Percentiles rank a stretch among this genome's conserved stretches.
phyloP scores from a whole-genome alignment of 2,113 vertebrate species.

The Bufo bufo region DNA sequence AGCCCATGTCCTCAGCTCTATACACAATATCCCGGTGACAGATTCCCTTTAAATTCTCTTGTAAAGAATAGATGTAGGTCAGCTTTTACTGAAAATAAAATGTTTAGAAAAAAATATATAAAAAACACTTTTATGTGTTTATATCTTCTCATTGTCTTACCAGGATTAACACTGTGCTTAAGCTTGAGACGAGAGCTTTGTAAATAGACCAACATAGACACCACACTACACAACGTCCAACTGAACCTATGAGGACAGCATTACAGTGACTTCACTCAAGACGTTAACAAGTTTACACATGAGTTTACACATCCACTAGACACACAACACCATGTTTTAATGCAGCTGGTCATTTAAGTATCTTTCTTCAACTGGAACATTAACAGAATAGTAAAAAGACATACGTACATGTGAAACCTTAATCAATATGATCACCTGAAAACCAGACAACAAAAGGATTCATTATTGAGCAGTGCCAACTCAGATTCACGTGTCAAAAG shows the following conservation, averaged over 20 bases:
- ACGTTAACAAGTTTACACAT: background rate
- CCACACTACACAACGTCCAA: background rate
- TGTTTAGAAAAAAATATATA: background rate
- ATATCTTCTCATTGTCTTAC: background rate
- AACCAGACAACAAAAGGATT: slow-evolving; percentile 20
- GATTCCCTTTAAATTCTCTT: background rate
- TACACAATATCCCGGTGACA: too few relatives aligned
- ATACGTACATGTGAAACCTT: slow-evolving; percentile 47
- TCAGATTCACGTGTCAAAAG: background rate
- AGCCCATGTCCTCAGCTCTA: too few relatives aligned
- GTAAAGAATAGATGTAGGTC: background rate
- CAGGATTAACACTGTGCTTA: background rate
- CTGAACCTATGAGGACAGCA: background rate
- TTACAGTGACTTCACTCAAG: background rate
- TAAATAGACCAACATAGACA: background rate
- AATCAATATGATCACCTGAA: slow-evolving; percentile 44
- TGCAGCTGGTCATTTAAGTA: background rate
- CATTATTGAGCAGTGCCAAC: slow-evolving; percentile 6
- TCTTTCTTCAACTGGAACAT: background rate
- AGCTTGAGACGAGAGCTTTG: background rate
- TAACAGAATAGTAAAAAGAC: background rate
- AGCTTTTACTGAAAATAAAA: background rate
- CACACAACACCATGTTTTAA: background rate
- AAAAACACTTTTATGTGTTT: background rate
- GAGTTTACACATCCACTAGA: background rate